Base-by-base conservation (phyloP, 2,888 invertebrate species). In the Enchytraeus crypticus region DNA sequence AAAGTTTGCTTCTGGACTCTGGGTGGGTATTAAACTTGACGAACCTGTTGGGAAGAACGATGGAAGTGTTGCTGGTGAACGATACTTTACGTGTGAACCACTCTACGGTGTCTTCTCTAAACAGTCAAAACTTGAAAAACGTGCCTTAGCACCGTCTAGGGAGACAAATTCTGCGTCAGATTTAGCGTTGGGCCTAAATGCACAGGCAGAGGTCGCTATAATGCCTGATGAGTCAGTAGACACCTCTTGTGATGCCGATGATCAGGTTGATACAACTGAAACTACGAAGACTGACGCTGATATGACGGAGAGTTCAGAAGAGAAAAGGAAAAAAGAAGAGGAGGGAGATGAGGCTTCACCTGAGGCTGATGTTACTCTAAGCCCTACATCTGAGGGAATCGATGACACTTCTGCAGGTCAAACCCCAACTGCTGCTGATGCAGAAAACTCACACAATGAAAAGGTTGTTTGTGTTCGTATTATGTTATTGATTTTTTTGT, bases 101-200 rank as follows among this genome's bases (percentile, higher is more conserved):
- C 77, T 76, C 60, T 71, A 72, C 32, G 79, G 79, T 5, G 76
- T 79, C 46, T 79, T 79, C 66, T 73, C 78, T 53, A 72, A 78
- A 2, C 83, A 93, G 60, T 89, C 90, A 46, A 87, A 93, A 64
- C 83, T 96, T 27, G n/a, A n/a, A n/a, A n/a, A n/a, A n/a, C n/a
- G n/a, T n/a, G n/a, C n/a, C n/a, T n/a, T n/a, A n/a, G n/a, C n/a
- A n/a, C n/a, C n/a, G n/a, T n/a, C n/a, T n/a, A n/a, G n/a, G n/a
- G n/a, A n/a, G n/a, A n/a, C n/a, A n/a, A n/a, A n/a, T n/a, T n/a
- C n/a, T n/a, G n/a, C n/a, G n/a, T n/a, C n/a, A n/a, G n/a, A n/a
- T n/a, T n/a, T n/a, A n/a, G n/a, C n/a, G n/a, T n/a, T n/a, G n/a
- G n/a, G n/a, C n/a, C n/a, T n/a, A n/a, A n/a, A n/a, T n/a, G n/a